phyloP scores from a whole-genome alignment of 2,888 invertebrate genomes.

The Erynnis tages region DNA sequence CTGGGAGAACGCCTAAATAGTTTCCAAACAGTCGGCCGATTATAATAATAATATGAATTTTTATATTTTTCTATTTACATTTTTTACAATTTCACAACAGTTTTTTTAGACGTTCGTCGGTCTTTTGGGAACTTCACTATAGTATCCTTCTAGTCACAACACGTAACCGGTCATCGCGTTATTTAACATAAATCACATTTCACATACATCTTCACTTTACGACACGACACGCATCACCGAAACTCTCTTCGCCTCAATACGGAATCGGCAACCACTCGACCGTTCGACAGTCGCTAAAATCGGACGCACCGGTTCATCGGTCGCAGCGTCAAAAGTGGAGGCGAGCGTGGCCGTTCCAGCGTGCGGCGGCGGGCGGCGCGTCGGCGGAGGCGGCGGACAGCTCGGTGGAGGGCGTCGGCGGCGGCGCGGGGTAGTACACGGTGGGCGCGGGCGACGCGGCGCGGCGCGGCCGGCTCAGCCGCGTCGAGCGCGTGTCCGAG shows the following conservation, averaged over 20 bases:
- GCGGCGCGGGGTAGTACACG: conserved; percentile 64
- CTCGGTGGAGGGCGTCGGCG: conserved; percentile 41
- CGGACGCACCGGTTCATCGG: conserved; percentile 11
- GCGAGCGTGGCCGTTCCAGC: conserved; percentile 53
- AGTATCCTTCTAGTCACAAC: neutral
- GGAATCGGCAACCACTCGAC: conserved; percentile 20
- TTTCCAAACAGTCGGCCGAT: conserved; percentile 2
- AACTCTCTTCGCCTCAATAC: conserved; percentile 10
- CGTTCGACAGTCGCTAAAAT: neutral
- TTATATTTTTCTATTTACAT: conserved; percentile 17
- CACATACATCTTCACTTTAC: neutral
- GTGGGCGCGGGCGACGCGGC: conserved; percentile 47
- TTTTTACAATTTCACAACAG: conserved; percentile 10
- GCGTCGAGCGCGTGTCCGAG: conserved; percentile 45
- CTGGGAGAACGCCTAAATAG: conserved; percentile 8
- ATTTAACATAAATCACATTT: neutral
- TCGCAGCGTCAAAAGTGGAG: conserved; percentile 46
- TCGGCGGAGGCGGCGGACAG: conserved; percentile 36
- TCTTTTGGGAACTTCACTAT: neutral
- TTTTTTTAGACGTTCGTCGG: neutral
- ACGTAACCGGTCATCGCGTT: neutral
- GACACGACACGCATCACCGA: neutral
- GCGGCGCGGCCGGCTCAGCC: conserved; percentile 32
- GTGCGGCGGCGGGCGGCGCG: conserved; percentile 41
- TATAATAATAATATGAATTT: conserved; percentile 8